Evolutionary conservation across 2,113 vertebrate species (phyloP), one percentile per base, ranked within the genome.

Genomic region (Xenopus borealis): DNA sequence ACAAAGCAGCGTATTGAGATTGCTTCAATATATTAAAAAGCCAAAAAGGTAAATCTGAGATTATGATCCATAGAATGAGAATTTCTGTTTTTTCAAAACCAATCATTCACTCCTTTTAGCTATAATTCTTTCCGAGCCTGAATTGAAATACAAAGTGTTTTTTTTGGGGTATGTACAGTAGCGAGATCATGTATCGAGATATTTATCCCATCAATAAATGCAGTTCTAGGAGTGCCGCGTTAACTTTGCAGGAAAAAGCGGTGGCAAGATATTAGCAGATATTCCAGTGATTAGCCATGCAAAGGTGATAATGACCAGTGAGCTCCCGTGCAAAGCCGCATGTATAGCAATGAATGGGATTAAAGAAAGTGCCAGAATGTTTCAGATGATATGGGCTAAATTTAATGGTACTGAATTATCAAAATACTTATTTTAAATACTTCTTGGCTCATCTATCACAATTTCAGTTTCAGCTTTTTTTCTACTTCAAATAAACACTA

Each of bases 11-110:
- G 17, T 20, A n/a, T 45, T 20, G 57, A 77, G 63, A 64, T n/a
- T 20, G 67, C 69, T 77, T 77, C 67, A 63, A 70, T 70, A 77
- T 70, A 77, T 70, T 69, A 53, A 70, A 77, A 69, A 76, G 66
- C 33, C 61, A 69, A 76, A 27, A 40, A 55, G 73, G 66, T 63
- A 69, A 76, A 69, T 69, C 58, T 62, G 46, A 69, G 59, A 77
- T 64, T 70, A 70, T 70, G 55, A 77, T 19, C 59, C 74, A 27
- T 12, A 53, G 19, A 69, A 57, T 64, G 17, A 17, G 44, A 3
- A 18, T 53, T 76, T 63, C 30, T 53, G 27, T 2, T 4, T 67
- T 47, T 23, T 50, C 23, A 61, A 50, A 66, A 46, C 40, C 16
- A 17, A 18, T 67, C 53, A 10, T 27, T 52, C 19, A 11, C 12